phyloP scores from a whole-genome alignment of 2,888 invertebrate genomes.

The Polietes domitor region DNA sequence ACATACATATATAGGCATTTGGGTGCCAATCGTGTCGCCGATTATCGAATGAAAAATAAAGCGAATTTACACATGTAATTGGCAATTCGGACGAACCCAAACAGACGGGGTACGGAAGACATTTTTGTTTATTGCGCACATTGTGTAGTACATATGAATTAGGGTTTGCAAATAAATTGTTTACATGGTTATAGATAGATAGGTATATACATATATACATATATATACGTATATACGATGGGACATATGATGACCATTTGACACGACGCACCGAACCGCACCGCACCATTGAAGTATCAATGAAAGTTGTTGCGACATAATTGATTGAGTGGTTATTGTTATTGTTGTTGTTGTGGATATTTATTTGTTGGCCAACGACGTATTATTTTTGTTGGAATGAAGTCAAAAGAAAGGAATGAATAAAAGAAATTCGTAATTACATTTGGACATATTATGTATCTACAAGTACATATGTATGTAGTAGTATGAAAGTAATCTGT shows the following conservation, averaged over 20 bases:
- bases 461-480: neutral
- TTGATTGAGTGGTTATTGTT: neutral
- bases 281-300: constrained; percentile 6
- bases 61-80: no score
- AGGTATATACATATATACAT: no score
- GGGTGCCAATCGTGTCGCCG: neutral
- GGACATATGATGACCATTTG: neutral
- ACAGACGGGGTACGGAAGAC: no score
- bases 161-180: no score
- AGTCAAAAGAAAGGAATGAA: neutral
- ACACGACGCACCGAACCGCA: neutral
- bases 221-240: neutral
- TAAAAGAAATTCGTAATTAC: constrained; percentile 1
- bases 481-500: neutral
- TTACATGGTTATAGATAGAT: no score
- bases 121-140: no score
- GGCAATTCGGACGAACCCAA: no score
- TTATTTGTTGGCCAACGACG: neutral
- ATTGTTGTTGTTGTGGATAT: no score
- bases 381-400: neutral
- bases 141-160: neutral
- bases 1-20: constrained; percentile 12
- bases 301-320: neutral
- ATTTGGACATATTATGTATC: neutral
- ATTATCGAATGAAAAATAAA: no score